phyloP scores from a whole-genome alignment of 1,140 invertebrate genomes.

The Aethina tumida region DNA sequence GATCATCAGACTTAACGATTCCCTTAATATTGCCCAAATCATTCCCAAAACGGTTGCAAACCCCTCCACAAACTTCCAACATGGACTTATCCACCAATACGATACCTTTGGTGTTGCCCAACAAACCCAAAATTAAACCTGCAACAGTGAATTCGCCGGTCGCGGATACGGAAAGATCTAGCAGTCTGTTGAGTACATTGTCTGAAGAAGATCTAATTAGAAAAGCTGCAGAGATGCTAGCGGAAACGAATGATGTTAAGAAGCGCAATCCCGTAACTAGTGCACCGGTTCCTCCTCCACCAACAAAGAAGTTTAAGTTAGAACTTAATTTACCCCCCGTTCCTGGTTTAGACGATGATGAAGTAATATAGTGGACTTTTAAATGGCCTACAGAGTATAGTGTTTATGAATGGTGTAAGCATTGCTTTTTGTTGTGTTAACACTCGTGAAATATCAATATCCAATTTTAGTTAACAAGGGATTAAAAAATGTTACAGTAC shows the following conservation, averaged over 20 bases:
- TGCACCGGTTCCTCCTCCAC: background rate
- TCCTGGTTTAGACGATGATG: slow-evolving; percentile 22
- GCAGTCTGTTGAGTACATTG: slow-evolving; percentile 41
- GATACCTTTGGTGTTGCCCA: slow-evolving; percentile 35
- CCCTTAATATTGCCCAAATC: slow-evolving; percentile 35
- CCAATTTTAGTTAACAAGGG: no score
- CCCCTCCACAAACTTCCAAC: slow-evolving; percentile 1
- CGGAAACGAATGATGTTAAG: slow-evolving; percentile 25
- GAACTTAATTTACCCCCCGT: slow-evolving; percentile 23
- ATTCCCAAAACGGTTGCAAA: slow-evolving; percentile 24
- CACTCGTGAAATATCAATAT: no score
- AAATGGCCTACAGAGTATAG: no score
- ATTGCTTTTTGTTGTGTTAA: no score
- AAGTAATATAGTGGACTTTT: no score
- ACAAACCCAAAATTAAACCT: slow-evolving; percentile 26
- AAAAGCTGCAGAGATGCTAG: slow-evolving; percentile 47
- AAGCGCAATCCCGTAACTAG: slow-evolving; percentile 2
- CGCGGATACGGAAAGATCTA: slow-evolving; percentile 16
- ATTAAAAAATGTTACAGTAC: no score
- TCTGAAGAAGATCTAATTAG: slow-evolving; percentile 45
- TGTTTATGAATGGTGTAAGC: slow-evolving; percentile 11
- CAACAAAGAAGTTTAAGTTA: slow-evolving; percentile 14
- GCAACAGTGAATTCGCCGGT: slow-evolving; percentile 7
- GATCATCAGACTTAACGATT: slow-evolving; percentile 31
- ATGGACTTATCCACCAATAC: slow-evolving; percentile 20